These are phyloP conservation scores for Drosophila sordidapex DNA, from an alignment of 2,888 invertebrate species.

Conservation along the genomic window DNA sequence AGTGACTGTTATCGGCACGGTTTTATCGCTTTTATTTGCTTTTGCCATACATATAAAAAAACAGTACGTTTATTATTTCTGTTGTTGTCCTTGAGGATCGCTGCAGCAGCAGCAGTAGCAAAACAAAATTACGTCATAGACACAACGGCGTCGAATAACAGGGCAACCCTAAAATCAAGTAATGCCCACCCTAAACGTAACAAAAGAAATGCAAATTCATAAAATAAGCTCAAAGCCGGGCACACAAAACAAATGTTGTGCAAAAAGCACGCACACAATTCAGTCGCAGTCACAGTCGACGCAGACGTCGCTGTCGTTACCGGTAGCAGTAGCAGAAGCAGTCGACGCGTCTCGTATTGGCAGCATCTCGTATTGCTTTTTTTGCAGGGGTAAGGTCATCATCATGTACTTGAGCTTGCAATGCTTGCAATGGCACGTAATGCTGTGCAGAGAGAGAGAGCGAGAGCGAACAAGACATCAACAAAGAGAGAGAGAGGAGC, in stretches of 20 bases:
- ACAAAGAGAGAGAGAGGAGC: background rate
- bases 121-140: slow-evolving; percentile 56
- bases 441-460: slow-evolving; percentile 30
- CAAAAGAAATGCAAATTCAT: slow-evolving; percentile 68
- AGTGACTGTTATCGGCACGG: slow-evolving; percentile 61
- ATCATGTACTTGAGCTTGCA: slow-evolving; percentile 77
- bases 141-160: slow-evolving; percentile 14
- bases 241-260: slow-evolving; percentile 46
- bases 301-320: slow-evolving; percentile 14
- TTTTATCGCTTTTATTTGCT: slow-evolving; percentile 53
- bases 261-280: slow-evolving; percentile 57
- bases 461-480: slow-evolving; percentile 1
- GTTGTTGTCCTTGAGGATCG: slow-evolving; percentile 66
- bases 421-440: slow-evolving; percentile 65
- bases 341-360: slow-evolving; percentile 36
- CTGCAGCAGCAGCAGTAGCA: slow-evolving; percentile 6
- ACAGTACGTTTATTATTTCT: slow-evolving; percentile 4
- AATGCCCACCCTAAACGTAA: slow-evolving; percentile 39
- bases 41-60: slow-evolving; percentile 15
- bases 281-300: slow-evolving; percentile 12
- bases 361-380: slow-evolving; percentile 21
- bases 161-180: slow-evolving; percentile 39
- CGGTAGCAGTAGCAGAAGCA: slow-evolving; percentile 44
- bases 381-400: slow-evolving; percentile 74
- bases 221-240: slow-evolving; percentile 60